Evolutionary conservation across 2,113 vertebrate genomes (phyloP).

Genomic region (Lampris incognitus): DNA sequence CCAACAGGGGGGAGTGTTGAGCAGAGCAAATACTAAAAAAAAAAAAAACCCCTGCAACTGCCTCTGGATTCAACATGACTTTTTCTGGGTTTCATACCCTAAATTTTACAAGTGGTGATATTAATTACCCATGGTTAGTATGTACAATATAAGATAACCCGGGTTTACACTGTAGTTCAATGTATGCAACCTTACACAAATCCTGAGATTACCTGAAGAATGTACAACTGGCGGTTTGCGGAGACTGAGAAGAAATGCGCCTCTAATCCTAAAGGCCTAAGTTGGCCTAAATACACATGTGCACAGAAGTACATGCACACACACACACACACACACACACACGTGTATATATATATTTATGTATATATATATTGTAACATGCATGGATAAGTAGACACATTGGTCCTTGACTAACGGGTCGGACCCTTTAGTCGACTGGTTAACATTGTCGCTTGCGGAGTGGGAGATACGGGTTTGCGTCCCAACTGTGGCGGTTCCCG

Average conservation of each 20-base stretch:
- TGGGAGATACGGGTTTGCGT: too few relatives aligned
- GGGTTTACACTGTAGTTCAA: slow-evolving; percentile 14
- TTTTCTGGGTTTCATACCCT: not conserved
- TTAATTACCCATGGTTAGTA: slow-evolving; percentile 1
- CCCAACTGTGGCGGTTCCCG: too few relatives aligned
- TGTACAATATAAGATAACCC: not conserved
- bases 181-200: slow-evolving; percentile 4
- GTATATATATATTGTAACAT: too few relatives aligned
- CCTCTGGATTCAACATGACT: not conserved
- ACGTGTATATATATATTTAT: not conserved
- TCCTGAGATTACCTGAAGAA: slow-evolving; percentile 16
- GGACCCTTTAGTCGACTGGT: too few relatives aligned
- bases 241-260: not conserved
- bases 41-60: too few relatives aligned
- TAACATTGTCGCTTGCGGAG: too few relatives aligned
- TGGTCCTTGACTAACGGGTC: too few relatives aligned
- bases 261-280: slow-evolving; percentile 3
- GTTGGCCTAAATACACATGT: not conserved
- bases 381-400: too few relatives aligned
- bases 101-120: not conserved
- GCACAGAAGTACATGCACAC: not conserved
- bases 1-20: slow-evolving; percentile 3
- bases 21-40: not conserved
- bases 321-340: not conserved
- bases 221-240: not conserved